Conservation (phyloP, 2,113 vertebrate species). For the Aegotheles bennettii region DNA sequence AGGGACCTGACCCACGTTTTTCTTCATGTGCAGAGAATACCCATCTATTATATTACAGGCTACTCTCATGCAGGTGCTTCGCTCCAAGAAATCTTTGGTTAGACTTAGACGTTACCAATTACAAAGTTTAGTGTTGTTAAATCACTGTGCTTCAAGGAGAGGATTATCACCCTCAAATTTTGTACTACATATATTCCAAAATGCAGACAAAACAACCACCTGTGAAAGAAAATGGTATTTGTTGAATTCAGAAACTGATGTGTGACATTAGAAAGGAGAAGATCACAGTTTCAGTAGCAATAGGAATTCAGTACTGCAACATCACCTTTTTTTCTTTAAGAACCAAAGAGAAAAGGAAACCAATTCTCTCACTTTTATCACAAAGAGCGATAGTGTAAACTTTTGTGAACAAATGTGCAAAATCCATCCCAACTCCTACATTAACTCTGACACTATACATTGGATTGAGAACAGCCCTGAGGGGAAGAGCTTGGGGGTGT, state of each 20-base stretch:
- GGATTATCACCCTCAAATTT: neutral
- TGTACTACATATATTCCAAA: neutral
- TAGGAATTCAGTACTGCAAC: neutral
- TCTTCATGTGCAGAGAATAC: accelerated
- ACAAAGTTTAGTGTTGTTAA: neutral
- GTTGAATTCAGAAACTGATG: neutral
- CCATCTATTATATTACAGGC: neutral
- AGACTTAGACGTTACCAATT: neutral
- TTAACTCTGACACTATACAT: neutral
- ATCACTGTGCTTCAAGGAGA: neutral
- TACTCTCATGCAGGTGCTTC: neutral
- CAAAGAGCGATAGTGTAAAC: neutral
- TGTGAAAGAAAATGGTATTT: neutral
- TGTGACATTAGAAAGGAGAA: neutral
- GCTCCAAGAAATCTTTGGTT: neutral
- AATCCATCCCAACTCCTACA: neutral
- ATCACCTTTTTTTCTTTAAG: neutral
- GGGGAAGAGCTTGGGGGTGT: too few species aligned
- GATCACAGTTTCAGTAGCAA: neutral
- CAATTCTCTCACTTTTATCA: neutral
- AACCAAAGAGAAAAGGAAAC: neutral
- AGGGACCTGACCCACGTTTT: neutral
- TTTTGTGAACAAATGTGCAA: neutral
- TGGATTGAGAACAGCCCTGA: too few species aligned
- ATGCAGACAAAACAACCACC: neutral